Evolutionary conservation across 2,113 vertebrate species (phyloP).

Genomic region (Pterocles burchelli): DNA sequence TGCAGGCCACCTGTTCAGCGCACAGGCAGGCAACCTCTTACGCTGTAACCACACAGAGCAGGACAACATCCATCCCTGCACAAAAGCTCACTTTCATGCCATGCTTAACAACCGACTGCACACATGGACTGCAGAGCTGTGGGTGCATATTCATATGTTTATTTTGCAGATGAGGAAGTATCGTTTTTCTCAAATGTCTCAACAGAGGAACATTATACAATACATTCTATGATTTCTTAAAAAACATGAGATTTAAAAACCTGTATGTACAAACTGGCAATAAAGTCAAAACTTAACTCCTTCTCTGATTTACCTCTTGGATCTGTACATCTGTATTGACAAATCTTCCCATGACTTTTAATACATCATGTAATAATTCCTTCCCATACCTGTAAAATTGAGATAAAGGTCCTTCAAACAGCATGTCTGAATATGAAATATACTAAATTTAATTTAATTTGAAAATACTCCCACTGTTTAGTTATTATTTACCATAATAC

Average conservation of each 20-base stretch:
- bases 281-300: not conserved
- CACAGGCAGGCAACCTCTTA: not conserved
- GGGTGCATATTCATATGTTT: not conserved
- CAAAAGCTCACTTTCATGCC: not conserved
- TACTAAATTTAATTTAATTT: not conserved
- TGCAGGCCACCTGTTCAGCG: not conserved
- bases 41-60: not conserved
- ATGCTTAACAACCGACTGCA: not conserved
- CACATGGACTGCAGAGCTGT: not conserved
- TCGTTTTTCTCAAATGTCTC: not conserved
- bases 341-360: constrained; percentile 51
- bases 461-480: not conserved
- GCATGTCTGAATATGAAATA: not conserved
- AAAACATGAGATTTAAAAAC: not conserved
- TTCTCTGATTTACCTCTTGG: constrained; percentile 69
- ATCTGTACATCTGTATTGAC: constrained; percentile 73
- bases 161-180: not conserved
- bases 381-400: constrained; percentile 63
- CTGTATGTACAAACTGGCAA: not conserved
- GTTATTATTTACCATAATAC: not conserved
- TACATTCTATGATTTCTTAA: not conserved
- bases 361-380: constrained; percentile 18
- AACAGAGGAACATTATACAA: not conserved
- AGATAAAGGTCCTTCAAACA: not conserved
- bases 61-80: no score